Base-by-base conservation (phyloP, 2,888 invertebrate species). In the Scaptomyza tumidula region DNA sequence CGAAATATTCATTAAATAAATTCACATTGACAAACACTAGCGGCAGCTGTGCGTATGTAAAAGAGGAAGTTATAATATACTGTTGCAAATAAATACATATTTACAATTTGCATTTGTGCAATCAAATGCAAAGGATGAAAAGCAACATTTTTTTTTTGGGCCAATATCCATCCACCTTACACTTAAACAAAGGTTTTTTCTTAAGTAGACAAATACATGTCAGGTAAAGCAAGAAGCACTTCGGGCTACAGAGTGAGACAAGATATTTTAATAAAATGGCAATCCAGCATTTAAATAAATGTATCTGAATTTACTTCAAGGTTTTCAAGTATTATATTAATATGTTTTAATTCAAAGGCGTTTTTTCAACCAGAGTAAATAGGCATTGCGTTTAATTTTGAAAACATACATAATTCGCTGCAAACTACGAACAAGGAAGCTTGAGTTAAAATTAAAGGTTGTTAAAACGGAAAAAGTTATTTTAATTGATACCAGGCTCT, bases 1-100 rank as follows among this genome's bases (percentile, higher is more conserved):
- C 35, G 49, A n/a, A 13, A 56, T 54, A 58, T 78, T 73, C 66
- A 67, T 71, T 78, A 53, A 73, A 59, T 56, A 68, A 82, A 75
- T 82, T 75, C 46, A 63, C 56, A 71, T 67, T 45, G 45, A 41
- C 58, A 45, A 45, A 31, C 19, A 44, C 19, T 53, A 73, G 33
- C 35, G 50, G 24, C 31, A 27, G 35, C n/a, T 11, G 35, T 46
- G 19, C 16, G 49, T 37, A 45, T 68, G 16, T 29, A 29, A 31
- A 57, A 49, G 43, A 43, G 35, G 3, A 54, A 44, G n/a, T n/a
- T n/a, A 53, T 29, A 29, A 54, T n/a, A 37, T 13, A 13, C 16
- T 46, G 7, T 13, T 35, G 39, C 31, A 48, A 14, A 35, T 46
- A 55, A 37, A 63, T 60, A 19, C 19, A 41, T 16, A 66, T 74